Base-by-base conservation (phyloP, 2,888 invertebrate species). In the Homarus gammarus region DNA sequence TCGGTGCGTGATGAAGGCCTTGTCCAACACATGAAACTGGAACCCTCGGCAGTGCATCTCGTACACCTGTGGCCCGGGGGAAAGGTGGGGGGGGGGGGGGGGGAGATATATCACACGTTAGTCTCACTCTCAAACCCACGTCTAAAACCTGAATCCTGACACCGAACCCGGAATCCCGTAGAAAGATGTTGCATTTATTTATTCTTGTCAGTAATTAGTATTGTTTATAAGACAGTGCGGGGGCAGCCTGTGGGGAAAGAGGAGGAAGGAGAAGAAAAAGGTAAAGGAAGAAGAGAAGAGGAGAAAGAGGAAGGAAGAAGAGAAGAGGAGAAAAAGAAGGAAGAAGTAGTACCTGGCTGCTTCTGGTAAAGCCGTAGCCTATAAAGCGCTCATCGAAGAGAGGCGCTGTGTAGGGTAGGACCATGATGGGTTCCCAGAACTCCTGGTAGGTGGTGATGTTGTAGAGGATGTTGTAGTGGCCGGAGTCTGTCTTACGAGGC, bases 301-400 rank as follows among this genome's bases (percentile, higher is more conserved):
- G 0, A 8, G 31, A 18, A 15, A 12, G 49, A 49, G 27, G 5
- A 31, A 51, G 40, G 49, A 8, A 49, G 51, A 44, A 49, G 31
- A 40, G 31, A 31, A 5, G 15, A 2, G 12, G 40, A n/a, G 15
- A 75, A 18, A 38, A 5, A 75, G 75, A 3, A n/a, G 31, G 38
- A 36, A 44, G 68, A 10, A n/a, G 10, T 31, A 84, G 90, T 91
- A 93, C 93, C 92, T 93, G 93, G 70, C 93, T 93, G 87, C 93
- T 93, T 70, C 93, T 92, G 12, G 93, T 93, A 89, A 92, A 93
- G n/a, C 93, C 93, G 86, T 93, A 93, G 56, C 93, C 93, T 10
- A 93, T 85, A 73, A 93, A 93, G 44, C 93, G 83, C 81, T 93
- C 93, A 79, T 93, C 93, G 70, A 93, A 92, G 5, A 90, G 89